Percentiles rank a stretch among this genome's conserved stretches.
phyloP scores from a whole-genome alignment of 2,888 invertebrate genomes.

The Macaria liturata region DNA sequence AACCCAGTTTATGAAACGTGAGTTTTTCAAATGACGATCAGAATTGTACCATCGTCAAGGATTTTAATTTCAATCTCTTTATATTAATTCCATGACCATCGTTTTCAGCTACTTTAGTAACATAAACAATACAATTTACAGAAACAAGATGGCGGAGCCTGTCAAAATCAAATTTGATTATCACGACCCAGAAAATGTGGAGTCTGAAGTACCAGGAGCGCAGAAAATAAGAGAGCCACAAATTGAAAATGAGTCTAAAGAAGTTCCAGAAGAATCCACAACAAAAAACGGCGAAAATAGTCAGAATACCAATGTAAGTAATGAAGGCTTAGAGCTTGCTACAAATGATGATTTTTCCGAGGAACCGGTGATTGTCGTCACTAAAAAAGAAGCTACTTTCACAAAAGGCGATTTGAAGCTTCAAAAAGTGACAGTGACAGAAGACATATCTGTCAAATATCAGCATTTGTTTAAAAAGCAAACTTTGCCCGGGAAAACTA shows the following conservation, averaged over 20 bases:
- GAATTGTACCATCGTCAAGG: too few species aligned
- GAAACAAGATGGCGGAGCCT: slow-evolving; percentile 55
- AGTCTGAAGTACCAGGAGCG: slow-evolving; percentile 59
- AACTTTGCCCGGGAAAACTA: slow-evolving; percentile 57
- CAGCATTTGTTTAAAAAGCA: slow-evolving; percentile 69
- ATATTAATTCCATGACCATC: too few species aligned
- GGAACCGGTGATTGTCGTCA: slow-evolving; percentile 63
- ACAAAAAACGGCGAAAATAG: slow-evolving; percentile 7
- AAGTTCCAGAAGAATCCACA: neutral
- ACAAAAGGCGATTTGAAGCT: slow-evolving; percentile 64
- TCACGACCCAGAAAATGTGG: slow-evolving; percentile 47
- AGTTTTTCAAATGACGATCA: too few species aligned
- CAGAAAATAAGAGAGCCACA: slow-evolving; percentile 50
- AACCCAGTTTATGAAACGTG: too few species aligned
- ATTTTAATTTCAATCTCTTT: too few species aligned
- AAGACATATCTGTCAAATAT: slow-evolving; percentile 66
- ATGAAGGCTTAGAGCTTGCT: slow-evolving; percentile 30
- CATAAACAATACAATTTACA: slow-evolving; percentile 26
- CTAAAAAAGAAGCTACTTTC: slow-evolving; percentile 58
- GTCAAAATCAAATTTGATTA: slow-evolving; percentile 47
- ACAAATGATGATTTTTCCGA: slow-evolving; percentile 38
- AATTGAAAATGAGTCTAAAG: slow-evolving; percentile 11
- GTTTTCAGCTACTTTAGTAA: too few species aligned
- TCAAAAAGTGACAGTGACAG: slow-evolving; percentile 65
- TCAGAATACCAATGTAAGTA: slow-evolving; percentile 21